Conservation (phyloP, 1,140 invertebrate genomes). For the Ditylenchus dipsaci region DNA sequence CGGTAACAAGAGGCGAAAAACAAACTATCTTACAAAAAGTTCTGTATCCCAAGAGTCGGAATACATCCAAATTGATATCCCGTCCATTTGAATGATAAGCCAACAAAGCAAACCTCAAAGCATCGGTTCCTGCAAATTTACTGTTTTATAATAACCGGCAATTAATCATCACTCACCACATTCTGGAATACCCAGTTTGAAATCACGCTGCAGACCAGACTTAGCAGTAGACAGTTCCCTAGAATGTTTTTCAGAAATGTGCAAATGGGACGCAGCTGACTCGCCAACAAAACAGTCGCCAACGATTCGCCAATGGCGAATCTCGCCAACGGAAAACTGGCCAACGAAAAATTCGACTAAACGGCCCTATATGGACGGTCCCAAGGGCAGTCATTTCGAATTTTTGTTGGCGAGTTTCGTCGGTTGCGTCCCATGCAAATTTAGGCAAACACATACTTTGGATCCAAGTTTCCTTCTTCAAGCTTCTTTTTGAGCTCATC, state of each 20-base stretch:
- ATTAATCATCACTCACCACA: too few species aligned
- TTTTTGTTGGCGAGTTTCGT: too few species aligned
- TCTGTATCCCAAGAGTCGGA: conserved; percentile 89
- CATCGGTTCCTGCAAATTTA: conserved; percentile 70
- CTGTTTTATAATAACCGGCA: too few species aligned
- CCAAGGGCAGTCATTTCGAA: too few species aligned
- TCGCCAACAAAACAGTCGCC: too few species aligned
- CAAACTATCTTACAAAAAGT: conserved; percentile 71
- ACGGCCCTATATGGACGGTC: too few species aligned
- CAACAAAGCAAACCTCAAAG: conserved; percentile 88
- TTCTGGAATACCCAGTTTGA: conserved; percentile 94
- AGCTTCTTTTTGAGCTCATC: conserved; percentile 70
- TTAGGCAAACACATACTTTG: conserved; percentile 77
- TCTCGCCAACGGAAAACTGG: too few species aligned
- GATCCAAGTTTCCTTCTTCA: conserved; percentile 79
- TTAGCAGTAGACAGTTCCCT: conserved; percentile 51
- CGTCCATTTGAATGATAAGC: conserved; percentile 78
- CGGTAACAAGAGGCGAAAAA: neutral
- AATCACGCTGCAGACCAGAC: conserved; percentile 83
- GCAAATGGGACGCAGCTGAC: too few species aligned
- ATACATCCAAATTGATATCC: conserved; percentile 94
- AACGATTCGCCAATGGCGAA: too few species aligned
- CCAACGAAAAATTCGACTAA: too few species aligned
- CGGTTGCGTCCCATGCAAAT: too few species aligned
- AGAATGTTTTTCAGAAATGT: conserved; percentile 4